phyloP scores from a whole-genome alignment of 2,797 vertebrate genomes.

The Rhincodon typus region DNA sequence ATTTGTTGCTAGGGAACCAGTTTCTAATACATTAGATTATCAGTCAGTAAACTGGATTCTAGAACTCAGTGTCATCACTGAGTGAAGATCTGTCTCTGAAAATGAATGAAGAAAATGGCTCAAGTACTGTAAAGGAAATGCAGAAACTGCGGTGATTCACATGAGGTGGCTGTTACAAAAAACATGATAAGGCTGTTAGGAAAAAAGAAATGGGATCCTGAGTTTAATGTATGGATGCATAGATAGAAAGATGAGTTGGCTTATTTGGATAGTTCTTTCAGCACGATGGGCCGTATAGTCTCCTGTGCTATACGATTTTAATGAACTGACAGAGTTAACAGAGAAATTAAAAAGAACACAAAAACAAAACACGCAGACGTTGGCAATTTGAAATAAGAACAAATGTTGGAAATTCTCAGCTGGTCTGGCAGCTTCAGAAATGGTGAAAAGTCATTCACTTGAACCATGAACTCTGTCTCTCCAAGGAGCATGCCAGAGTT shows the following conservation, averaged over 20 bases:
- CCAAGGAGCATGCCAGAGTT: not conserved
- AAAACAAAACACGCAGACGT: not conserved
- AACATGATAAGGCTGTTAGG: not conserved
- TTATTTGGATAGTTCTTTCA: not conserved
- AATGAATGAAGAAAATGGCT: not conserved
- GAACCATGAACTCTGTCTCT: not conserved
- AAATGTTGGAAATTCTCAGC: not conserved
- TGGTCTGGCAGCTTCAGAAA: not conserved
- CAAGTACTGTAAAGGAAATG: not conserved
- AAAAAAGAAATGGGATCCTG: not conserved
- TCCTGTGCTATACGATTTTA: not conserved
- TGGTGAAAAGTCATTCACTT: not conserved
- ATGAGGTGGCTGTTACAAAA: not conserved
- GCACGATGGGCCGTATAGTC: not conserved
- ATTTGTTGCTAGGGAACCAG: not conserved
- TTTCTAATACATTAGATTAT: not conserved
- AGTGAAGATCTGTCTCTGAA: not conserved
- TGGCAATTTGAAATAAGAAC: not conserved
- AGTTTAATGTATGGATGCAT: not conserved
- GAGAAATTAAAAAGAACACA: not conserved
- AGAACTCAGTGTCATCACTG: not conserved
- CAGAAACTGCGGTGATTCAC: not conserved
- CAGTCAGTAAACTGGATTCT: not conserved
- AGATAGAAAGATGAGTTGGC: not conserved
- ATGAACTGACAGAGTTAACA: not conserved